phyloP scores from a whole-genome alignment of 2,797 vertebrate species.

The Melanotaenia trifasciata region DNA sequence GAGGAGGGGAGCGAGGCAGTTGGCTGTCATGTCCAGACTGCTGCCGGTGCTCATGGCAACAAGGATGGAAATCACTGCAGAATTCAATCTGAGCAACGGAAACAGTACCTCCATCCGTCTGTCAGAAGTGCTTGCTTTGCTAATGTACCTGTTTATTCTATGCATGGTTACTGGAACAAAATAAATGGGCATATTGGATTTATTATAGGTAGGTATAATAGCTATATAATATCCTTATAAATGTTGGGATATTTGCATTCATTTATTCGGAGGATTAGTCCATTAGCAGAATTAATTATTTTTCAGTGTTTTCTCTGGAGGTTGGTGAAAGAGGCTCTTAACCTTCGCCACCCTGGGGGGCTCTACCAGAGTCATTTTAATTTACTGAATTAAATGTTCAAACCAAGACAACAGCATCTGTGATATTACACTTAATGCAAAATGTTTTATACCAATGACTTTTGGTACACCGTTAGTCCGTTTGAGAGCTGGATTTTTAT shows the following conservation, averaged over 20 bases:
- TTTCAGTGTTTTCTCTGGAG: neutral
- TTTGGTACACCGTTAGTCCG: neutral
- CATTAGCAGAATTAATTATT: neutral
- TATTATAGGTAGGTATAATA: neutral
- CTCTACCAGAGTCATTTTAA: neutral
- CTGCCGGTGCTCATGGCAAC: slow-evolving; percentile 68
- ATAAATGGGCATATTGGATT: neutral
- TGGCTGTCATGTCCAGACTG: slow-evolving; percentile 60
- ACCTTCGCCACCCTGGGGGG: neutral
- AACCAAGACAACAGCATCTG: neutral
- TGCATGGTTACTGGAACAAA: neutral
- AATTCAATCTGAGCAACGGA: slow-evolving; percentile 4
- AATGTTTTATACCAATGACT: neutral
- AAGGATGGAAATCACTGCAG: slow-evolving; percentile 60
- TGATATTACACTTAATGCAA: neutral
- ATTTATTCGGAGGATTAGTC: neutral
- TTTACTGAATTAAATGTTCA: neutral
- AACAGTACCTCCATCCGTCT: slow-evolving; percentile 4
- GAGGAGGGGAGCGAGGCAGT: slow-evolving; percentile 10
- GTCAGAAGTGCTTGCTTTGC: neutral
- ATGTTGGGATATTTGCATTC: neutral
- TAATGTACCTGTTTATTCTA: neutral
- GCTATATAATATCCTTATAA: neutral
- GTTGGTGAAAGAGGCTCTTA: neutral
- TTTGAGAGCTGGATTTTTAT: neutral